Evolutionary conservation across 2,113 vertebrate species (phyloP), one percentile per base, ranked within the genome.

Genomic region (Felis catus): DNA sequence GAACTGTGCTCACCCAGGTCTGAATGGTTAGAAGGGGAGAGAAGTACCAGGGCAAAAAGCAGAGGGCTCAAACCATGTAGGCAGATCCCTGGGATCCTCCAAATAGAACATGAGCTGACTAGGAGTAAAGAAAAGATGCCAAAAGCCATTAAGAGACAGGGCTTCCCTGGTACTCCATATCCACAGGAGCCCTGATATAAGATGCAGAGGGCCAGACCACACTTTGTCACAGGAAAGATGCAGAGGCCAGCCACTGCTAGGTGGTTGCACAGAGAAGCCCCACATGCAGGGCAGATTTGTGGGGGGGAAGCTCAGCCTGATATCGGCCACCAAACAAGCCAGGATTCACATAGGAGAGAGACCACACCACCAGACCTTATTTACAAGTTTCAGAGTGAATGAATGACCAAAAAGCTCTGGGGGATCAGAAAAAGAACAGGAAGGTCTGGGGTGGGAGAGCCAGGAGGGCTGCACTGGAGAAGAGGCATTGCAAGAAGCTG

Each of bases 41-140:
- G 53, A 73, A 78, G 33, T 68, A 21, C 23, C 31, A 39, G 55
- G 48, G 45, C 19, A 25, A 61, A 66, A 84, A 58, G 39, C 33
- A 16, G 61, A 21, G 11, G 76, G 21, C 39, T 53, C 4, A 0
- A 2, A 51, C 31, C 5, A 0, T 39, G 55, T 12, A 82, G 33
- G 58, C 66, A 82, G 82, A 68, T 39, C 63, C 70, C 7, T 45
- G 29, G 36, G 51, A 39, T 45, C 51, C 33, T 51, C 61, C 27
- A 82, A 79, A 83, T 36, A 65, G 71, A 92, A 25, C 76, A 33
- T 18, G 41, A 91, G 23, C 33, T 25, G 15, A 39, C 1, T 5
- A 33, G 41, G 41, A 85, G 33, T 70, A 15, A 96, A 89, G 68
- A 74, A 82, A 94, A 71, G 41, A 73, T 79, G 73, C 41, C 63